Conservation (phyloP, 2,888 invertebrate genomes). For the Gerris lacustris region DNA sequence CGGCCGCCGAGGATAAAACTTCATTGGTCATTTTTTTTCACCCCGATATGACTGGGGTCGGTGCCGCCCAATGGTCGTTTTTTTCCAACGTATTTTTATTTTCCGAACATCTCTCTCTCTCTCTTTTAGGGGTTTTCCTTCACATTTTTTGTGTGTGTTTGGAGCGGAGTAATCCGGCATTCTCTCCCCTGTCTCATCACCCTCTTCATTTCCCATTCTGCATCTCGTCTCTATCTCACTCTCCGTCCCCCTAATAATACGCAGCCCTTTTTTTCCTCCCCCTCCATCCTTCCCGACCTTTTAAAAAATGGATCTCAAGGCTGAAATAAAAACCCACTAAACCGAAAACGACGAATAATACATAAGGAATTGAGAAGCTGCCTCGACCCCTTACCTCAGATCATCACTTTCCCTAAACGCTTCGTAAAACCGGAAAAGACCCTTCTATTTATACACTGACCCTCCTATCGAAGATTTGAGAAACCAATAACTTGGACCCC, state of each 20-base stretch:
- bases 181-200: neutral
- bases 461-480: no score
- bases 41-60: conserved; percentile 1
- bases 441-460: neutral
- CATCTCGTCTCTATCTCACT: neutral
- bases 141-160: neutral
- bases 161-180: neutral
- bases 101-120: neutral
- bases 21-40: conserved; percentile 2
- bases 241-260: neutral
- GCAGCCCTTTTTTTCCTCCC: neutral
- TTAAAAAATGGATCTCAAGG: neutral
- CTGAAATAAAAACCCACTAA: neutral
- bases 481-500: no score
- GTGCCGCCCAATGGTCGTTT: neutral
- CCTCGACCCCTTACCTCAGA: neutral
- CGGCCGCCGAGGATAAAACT: neutral
- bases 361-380: neutral
- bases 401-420: neutral
- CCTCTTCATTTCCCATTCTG: neutral
- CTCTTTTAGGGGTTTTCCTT: neutral
- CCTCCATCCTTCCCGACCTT: neutral
- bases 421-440: neutral
- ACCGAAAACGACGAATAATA: neutral
- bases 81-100: neutral